Base-by-base conservation (phyloP, 2,888 invertebrate species). In the Bembecia ichneumoniformis region DNA sequence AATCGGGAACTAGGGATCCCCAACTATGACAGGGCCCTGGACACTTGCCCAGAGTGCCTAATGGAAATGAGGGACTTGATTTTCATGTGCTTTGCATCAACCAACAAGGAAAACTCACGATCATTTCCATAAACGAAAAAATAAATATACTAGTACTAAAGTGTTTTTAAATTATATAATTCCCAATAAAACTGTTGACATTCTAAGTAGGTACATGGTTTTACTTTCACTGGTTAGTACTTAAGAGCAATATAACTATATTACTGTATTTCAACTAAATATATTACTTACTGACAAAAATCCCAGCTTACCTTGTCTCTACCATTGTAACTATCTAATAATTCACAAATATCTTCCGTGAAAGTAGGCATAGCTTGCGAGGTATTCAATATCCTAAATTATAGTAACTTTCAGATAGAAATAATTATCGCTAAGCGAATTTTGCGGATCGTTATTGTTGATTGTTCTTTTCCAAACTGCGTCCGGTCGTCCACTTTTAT, bases 291-390 rank as follows among this genome's bases (percentile, higher is more conserved):
- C 60, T 74, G 73, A 77, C 74, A 74, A 55, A 49, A 63, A 79
- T 82, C 78, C 77, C 78, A 67, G 58, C 64, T 76, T 83, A 92
- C 92, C 90, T 95, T 95, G 84, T 96, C 96, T 71, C 96, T 89
- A n/a, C 96, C 96, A 69, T 91, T 91, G 71, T 96, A 94, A 47
- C 92, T 93, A 56, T 94, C 93, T 59, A 96, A 86, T 66, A 94
- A 89, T 65, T 91, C 90, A 74, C 92, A 92, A 69, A 92, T 88
- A 84, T 90, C 90, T 68, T 87, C 87, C 48, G 75, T 58, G 52
- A 80, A 49, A 16, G 81, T 71, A 61, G 80, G 74, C 86, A 86
- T 87, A 55, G 58, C 66, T 10, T 9, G 44, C 9, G 16, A 40
- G 14, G 14, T 40, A 40, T 40, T n/a, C 28, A 28, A 28, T 28